Evolutionary conservation across 2,113 vertebrate genomes (phyloP).

Genomic region (Alosa alosa): DNA sequence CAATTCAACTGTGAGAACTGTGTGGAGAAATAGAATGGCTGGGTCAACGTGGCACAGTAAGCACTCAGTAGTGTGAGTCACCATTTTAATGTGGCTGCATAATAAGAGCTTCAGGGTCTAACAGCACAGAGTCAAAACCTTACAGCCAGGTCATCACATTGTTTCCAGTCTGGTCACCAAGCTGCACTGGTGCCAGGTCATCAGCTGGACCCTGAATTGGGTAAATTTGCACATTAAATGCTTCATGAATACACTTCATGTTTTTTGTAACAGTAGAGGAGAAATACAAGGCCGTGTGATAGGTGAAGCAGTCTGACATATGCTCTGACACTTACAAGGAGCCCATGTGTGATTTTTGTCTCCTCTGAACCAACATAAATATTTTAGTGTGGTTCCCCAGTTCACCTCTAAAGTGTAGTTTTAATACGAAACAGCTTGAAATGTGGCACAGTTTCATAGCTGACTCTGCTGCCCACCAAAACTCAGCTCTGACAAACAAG

Average conservation of each 20-base stretch:
- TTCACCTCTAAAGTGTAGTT: slow-evolving; percentile 5
- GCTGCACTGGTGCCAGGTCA: neutral
- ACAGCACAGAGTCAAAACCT: neutral
- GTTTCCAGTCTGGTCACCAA: neutral
- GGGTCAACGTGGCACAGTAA: neutral
- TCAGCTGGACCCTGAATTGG: neutral
- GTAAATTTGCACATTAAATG: neutral
- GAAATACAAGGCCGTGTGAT: neutral
- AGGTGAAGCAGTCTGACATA: neutral
- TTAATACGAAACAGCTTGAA: neutral
- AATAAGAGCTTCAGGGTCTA: neutral
- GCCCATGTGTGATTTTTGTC: neutral
- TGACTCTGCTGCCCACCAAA: neutral
- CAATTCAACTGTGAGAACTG: neutral
- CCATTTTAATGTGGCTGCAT: neutral
- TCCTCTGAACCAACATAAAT: neutral
- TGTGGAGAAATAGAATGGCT: neutral
- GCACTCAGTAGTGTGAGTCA: neutral
- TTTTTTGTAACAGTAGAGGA: neutral
- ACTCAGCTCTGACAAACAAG: neutral
- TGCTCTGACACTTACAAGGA: neutral
- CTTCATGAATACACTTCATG: slow-evolving; percentile 4
- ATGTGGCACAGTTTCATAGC: neutral
- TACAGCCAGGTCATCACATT: neutral
- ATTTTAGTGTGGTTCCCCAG: slow-evolving; percentile 9